These are phyloP conservation scores for Columba janthina DNA, from an alignment of 2,113 vertebrate genomes.

Conservation along the genomic window DNA sequence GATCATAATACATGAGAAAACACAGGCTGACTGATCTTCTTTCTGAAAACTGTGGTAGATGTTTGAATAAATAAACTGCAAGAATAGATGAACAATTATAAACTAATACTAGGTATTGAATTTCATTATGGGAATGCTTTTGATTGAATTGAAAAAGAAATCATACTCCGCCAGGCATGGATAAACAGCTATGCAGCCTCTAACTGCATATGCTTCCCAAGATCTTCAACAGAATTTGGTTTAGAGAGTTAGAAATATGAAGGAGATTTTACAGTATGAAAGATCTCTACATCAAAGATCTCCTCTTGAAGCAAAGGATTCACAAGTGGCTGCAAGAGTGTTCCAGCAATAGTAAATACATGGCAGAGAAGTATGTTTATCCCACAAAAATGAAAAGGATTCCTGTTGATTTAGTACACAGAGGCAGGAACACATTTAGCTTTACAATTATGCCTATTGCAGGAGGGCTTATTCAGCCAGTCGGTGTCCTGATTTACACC, in stretches of 20 bases:
- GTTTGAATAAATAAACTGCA: not conserved
- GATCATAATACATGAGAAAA: not conserved
- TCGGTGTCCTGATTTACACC: not conserved
- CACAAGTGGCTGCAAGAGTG: not conserved
- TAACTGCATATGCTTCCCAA: not conserved
- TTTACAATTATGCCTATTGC: not conserved
- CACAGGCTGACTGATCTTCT: not conserved
- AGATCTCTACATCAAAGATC: not conserved
- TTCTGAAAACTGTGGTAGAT: not conserved
- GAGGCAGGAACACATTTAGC: constrained; percentile 3
- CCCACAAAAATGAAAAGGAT: not conserved
- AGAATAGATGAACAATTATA: not conserved
- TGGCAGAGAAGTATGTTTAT: not conserved
- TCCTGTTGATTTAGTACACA: not conserved
- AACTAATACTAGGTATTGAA: not conserved
- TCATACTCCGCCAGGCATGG: not conserved
- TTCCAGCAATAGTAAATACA: not conserved
- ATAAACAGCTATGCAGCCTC: not conserved
- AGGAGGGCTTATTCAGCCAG: not conserved
- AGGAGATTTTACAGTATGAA: not conserved
- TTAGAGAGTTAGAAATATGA: not conserved
- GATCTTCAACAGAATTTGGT: not conserved
- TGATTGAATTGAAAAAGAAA: not conserved
- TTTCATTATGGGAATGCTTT: not conserved
- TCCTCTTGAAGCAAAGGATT: not conserved